Percentiles rank a stretch among this genome's conserved stretches.
Evolutionary conservation across 2,113 vertebrate species (phyloP).

Genomic region (Pseudolaguvia tuberculata): DNA sequence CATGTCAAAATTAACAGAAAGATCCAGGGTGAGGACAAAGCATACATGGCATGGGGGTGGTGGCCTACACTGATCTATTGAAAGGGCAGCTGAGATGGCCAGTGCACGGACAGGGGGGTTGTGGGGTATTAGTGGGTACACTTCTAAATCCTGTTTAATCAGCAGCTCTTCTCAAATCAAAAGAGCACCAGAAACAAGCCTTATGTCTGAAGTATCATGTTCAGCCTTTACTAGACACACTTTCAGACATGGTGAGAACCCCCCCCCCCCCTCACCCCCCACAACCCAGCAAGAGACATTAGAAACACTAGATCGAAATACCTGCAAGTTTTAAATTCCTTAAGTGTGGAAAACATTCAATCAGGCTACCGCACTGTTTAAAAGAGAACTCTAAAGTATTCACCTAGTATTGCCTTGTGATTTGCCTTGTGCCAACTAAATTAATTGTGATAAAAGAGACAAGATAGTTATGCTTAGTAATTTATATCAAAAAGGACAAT

Average conservation of each 20-base stretch:
- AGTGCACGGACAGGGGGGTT: slow-evolving; percentile 40
- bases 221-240: slow-evolving; percentile 39
- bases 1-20: slow-evolving; percentile 9
- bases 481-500: no score
- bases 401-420: background rate
- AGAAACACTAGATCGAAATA: background rate
- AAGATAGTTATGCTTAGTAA: no score
- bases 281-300: slow-evolving; percentile 26
- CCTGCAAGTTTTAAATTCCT: background rate
- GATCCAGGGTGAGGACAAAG: slow-evolving; percentile 8
- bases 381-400: background rate
- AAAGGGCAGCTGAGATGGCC: slow-evolving; percentile 43
- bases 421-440: background rate
- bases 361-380: background rate
- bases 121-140: background rate
- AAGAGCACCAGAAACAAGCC: slow-evolving; percentile 43
- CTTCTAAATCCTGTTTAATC: slow-evolving; percentile 40
- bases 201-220: slow-evolving; percentile 31
- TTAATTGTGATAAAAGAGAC: no score
- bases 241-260: slow-evolving; percentile 43
- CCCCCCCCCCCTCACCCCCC: no score
- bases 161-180: slow-evolving; percentile 33
- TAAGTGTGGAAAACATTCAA: background rate
- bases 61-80: slow-evolving; percentile 26
- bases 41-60: slow-evolving; percentile 28